Evolutionary conservation across 2,113 vertebrate species (phyloP), one percentile per base, ranked within the genome.

Genomic region (Hemiprocne comata): DNA sequence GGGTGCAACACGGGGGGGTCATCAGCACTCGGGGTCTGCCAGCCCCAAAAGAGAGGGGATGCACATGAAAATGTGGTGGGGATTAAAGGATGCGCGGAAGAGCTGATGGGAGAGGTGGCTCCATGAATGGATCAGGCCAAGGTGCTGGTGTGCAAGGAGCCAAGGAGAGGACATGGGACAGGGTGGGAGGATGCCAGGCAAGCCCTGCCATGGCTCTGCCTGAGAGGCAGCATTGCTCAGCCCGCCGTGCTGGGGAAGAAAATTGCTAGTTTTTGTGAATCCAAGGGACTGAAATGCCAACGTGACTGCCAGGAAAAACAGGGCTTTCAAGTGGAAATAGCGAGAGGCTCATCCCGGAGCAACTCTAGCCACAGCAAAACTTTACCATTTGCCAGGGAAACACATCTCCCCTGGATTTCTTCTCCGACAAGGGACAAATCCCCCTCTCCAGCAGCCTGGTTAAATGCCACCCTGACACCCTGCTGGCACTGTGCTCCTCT

Each of bases 261-360:
- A 96, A 96, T 61, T 87, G 92, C 83, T 87, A 50, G 29, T 40
- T 78, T 60, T 57, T 84, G 86, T 16, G 40, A 85, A 89, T 86
- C 55, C 40, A 34, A 83, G 76, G 66, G 90, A 81, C 69, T 65
- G 69, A 94, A 80, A 85, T n/a, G 84, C 71, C 93, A 83, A 51
- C 0, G 3, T 0, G 3, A 71, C 34, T 89, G 94, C 90, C 95
- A 96, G 94, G 91, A 92, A 89, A 95, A 92, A 73, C 77, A 91
- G 65, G 64, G 73, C 67, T 90, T 87, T 65, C 36, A 66, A 89
- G 75, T 80, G 92, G 91, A 89, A 91, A 87, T 64, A 85, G 89
- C 13, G 1, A 83, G 48, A 93, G 71, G 83, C 71, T 34, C 92
- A 67, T 93, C 85, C 57, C 0, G 0, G 51, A 89, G 75, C 81